Base-by-base conservation (phyloP, 2,888 invertebrate species). In the Epinotia brunnichana region DNA sequence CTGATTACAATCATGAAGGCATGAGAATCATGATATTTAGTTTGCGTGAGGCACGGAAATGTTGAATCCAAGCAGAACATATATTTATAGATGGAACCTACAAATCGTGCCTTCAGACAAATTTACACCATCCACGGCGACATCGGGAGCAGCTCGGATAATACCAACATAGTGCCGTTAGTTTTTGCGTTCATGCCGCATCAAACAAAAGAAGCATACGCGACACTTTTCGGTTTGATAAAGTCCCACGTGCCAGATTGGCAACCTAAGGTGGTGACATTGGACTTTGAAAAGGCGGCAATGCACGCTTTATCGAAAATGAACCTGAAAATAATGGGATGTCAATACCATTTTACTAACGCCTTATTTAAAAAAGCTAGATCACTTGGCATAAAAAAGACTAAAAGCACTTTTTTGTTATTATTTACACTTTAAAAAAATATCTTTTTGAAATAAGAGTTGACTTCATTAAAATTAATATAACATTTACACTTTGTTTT, bases 41-140 rank as follows among this genome's bases (percentile, higher is more conserved):
- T n/a, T n/a, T n/a, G n/a, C n/a, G n/a, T n/a, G n/a, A 5, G 51
- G 51, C 51, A 51, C 17, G 51, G 17, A 19, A 17, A 60, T 39
- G 41, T 41, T 41, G 41, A 39, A 60, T 10, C 39, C 39, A 60
- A 11, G 10, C 41, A 11, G 3, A 39, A 41, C 60, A 60, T 19
- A 41, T 60, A 11, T 60, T 60, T 11, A 60, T 60, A 41, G 60
- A 60, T 11, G 59, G 60, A 11, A 60, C 60, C 1, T 60, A 19
- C 19, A 39, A 60, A 41, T 5, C 35, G 19, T 1, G 21, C 21
- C 21, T 24, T 24, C 21, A 24, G 21, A 2, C 21, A 24, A 2
- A 24, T 24, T 24, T 2, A 24, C 2, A 24, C 21, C 1, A 24
- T 24, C 21, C 21, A 24, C 2, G 2, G 2, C 2, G 21, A 24